A percentile compares a stretch with the other conserved stretches of the same genome.
Evolutionary conservation across 2,113 vertebrate genomes (phyloP).

Genomic region (Paracyprichromis sp.): DNA sequence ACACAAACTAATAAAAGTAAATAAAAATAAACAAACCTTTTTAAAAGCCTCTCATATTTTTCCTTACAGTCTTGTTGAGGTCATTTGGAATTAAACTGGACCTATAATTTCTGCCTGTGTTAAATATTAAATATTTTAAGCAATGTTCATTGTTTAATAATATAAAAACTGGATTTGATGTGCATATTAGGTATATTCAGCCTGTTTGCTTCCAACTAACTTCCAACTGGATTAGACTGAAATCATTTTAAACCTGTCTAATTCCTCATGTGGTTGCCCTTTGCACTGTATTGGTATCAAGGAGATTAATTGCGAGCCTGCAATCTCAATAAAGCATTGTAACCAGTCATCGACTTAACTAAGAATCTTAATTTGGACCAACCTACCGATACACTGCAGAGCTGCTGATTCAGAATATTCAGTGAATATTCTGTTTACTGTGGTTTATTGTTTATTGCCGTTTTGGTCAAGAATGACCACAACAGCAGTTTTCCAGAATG

Average conservation of each 20-base stretch:
- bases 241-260: neutral
- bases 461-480: neutral
- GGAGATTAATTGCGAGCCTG: neutral
- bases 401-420: neutral
- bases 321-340: neutral
- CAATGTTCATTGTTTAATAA: neutral
- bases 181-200: neutral
- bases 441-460: neutral
- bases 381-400: neutral
- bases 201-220: neutral
- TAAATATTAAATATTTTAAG: neutral
- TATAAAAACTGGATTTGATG: neutral
- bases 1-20: neutral
- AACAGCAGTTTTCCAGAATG: neutral
- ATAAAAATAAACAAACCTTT: neutral
- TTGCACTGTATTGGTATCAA: neutral
- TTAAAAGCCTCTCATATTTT: neutral
- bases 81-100: neutral
- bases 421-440: neutral
- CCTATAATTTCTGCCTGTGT: neutral
- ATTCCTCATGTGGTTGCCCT: neutral
- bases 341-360: neutral
- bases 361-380: neutral
- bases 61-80: neutral
- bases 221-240: neutral